Percentiles rank a stretch among this genome's conserved stretches.
These are phyloP conservation scores for Aphidius colemani DNA, from an alignment of 2,888 invertebrate genomes.

Conservation along the genomic window DNA sequence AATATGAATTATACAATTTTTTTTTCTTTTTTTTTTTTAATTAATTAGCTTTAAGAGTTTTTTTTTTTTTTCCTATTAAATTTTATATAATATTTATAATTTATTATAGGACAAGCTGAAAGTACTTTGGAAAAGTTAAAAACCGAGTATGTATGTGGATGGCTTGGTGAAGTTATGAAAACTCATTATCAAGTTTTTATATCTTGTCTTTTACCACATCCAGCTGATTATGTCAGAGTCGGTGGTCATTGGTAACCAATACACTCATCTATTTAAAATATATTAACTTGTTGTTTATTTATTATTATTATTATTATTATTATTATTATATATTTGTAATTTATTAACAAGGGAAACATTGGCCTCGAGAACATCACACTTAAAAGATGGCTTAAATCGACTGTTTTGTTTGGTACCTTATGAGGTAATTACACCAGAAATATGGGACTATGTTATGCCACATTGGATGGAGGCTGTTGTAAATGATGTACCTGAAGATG, in stretches of 20 bases:
- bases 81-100: neutral
- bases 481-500: conserved; percentile 88
- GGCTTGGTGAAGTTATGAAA: conserved; percentile 84
- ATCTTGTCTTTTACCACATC: conserved; percentile 92
- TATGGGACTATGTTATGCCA: conserved; percentile 99
- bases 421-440: conserved; percentile 93
- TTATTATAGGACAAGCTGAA: conserved; percentile 71
- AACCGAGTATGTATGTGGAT: conserved; percentile 88
- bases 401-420: conserved; percentile 96
- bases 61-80: neutral
- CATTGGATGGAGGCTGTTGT: conserved; percentile 99
- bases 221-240: conserved; percentile 92
- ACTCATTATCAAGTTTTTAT: conserved; percentile 89
- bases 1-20: conserved; percentile 17
- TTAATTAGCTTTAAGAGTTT: neutral
- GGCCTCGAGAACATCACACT: conserved; percentile 84
- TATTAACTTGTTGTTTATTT: too few species aligned
- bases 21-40: conserved; percentile 15
- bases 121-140: conserved; percentile 90
- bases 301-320: neutral
- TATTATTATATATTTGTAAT: neutral
- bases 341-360: conserved; percentile 74
- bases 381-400: conserved; percentile 93
- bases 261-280: neutral
- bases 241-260: conserved; percentile 86